Conservation (phyloP, 1,140 invertebrate species). For the Dendrolimus kikuchii region DNA sequence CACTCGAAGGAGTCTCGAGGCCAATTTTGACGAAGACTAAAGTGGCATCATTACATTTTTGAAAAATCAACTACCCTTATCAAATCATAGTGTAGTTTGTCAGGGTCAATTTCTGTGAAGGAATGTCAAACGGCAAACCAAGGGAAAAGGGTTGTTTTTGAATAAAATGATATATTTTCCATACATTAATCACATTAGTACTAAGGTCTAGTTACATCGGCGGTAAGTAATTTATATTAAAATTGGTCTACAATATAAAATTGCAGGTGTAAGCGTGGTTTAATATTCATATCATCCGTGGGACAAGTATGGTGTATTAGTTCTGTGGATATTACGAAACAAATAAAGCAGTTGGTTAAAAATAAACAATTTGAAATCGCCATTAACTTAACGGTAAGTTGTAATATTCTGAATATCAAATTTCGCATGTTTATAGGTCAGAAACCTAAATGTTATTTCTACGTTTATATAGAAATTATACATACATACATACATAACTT, state of each 20-base stretch:
- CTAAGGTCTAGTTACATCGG: constrained; percentile 72
- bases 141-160: not conserved
- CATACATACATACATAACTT: too few relatives aligned
- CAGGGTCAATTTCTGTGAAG: too few relatives aligned
- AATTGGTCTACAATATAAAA: not conserved
- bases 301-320: constrained; percentile 89
- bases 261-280: constrained; percentile 78
- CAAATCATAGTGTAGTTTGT: too few relatives aligned
- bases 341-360: constrained; percentile 86
- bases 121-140: too few relatives aligned
- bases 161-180: not conserved
- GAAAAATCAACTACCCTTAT: too few relatives aligned
- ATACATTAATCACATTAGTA: not conserved
- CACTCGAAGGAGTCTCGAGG: too few relatives aligned
- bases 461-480: too few relatives aligned
- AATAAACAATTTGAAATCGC: constrained; percentile 95
- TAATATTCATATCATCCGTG: constrained; percentile 89
- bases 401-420: not conserved
- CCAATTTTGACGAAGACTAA: too few relatives aligned
- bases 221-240: constrained; percentile 85
- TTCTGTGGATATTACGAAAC: constrained; percentile 83
- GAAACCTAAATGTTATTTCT: too few relatives aligned
- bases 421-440: too few relatives aligned
- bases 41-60: too few relatives aligned
- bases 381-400: constrained; percentile 89